Base-by-base conservation (phyloP, 2,113 vertebrate species). In the Piliocolobus tephrosceles region DNA sequence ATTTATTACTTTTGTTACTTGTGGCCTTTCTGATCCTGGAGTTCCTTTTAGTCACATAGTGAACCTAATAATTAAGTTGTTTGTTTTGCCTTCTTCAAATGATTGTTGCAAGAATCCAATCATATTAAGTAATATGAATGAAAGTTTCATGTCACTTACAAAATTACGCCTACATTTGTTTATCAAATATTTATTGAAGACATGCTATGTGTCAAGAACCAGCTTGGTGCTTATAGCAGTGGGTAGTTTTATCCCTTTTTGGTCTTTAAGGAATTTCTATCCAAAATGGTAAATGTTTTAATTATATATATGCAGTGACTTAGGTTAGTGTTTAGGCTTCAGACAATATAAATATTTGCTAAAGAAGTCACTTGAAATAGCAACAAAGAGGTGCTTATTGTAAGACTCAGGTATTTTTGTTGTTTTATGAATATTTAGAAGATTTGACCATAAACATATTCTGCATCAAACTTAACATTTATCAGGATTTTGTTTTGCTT, bases 341-440 rank as follows among this genome's bases (percentile, higher is more conserved):
- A 89, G 75, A 12, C 32, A 73, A 2, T 83, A 32, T 88, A 84
- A 93, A 35, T 97, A 78, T 89, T 96, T 91, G 35, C 50, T 73
- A 81, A 94, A 45, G 61, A 96, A 96, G 32, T 86, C 1, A 81
- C 66, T 81, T 78, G 50, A 88, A 92, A 78, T 95, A 91, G 25
- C 72, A 83, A 64, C 35, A 94, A 82, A 90, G 55, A 70, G 52
- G 30, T 18, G 68, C 90, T 97, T 86, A 18, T 91, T 95, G 57
- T 92, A 70, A 73, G 93, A 27, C 45, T 72, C 30, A 87, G 38
- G 6, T 91, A 40, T 81, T 92, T 92, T 92, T 75, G 61, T 85
- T 97, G 20, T 4, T 93, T 97, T 83, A 52, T 78, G 52, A 95
- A 66, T 52, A 80, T 84, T 93, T 95, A n/a, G 50, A 81, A 97